Evolutionary conservation across 2,113 vertebrate species (phyloP).

Genomic region (Aix galericulata): DNA sequence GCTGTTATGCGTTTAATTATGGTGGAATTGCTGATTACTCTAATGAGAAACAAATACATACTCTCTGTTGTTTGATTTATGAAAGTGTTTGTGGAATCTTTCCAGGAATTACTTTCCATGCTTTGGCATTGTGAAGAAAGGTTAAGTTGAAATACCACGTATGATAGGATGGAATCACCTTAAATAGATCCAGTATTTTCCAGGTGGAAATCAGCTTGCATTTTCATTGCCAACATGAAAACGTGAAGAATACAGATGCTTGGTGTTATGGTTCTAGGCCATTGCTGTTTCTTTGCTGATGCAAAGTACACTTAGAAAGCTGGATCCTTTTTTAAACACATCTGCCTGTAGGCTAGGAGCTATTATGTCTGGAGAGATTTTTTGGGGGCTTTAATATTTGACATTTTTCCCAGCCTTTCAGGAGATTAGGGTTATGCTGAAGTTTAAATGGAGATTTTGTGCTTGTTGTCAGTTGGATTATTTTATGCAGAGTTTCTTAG

Average conservation of each 20-base stretch:
- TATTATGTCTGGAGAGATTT: neutral
- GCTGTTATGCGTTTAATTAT: neutral
- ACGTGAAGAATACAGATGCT: neutral
- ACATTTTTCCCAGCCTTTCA: neutral
- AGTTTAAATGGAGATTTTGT: neutral
- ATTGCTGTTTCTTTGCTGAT: neutral
- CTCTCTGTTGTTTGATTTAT: neutral
- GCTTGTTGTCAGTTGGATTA: neutral
- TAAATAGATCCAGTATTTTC: neutral
- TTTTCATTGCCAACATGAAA: neutral
- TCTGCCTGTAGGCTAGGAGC: neutral
- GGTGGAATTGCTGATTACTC: neutral
- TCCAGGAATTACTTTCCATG: neutral
- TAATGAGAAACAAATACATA: neutral
- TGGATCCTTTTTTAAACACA: neutral
- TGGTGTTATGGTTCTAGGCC: neutral
- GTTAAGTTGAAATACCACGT: neutral
- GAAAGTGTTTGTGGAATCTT: neutral
- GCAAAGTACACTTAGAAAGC: neutral
- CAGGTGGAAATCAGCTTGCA: neutral
- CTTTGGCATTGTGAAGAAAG: neutral
- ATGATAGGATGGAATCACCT: neutral
- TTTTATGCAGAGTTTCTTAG: neutral
- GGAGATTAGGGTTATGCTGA: neutral
- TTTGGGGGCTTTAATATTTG: neutral